phyloP scores from a whole-genome alignment of 2,888 invertebrate species.

The Diploptera punctata region DNA sequence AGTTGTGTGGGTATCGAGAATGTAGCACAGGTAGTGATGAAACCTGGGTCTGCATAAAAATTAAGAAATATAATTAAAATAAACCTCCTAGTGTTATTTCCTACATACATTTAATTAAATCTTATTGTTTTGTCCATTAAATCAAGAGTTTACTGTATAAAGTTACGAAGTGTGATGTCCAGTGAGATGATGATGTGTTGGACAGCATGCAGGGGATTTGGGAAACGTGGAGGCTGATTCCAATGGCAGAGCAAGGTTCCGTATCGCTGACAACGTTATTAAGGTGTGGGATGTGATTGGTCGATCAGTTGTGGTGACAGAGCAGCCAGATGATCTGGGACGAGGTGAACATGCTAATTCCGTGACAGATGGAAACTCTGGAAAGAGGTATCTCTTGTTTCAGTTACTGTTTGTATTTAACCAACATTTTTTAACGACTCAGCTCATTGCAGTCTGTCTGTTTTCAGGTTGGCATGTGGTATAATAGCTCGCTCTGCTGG shows the following conservation, averaged over 20 bases:
- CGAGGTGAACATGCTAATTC: conserved; percentile 59
- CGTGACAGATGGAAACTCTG: conserved; percentile 67
- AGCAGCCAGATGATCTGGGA: conserved; percentile 67
- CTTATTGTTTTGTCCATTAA: not conserved
- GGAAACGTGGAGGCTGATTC: conserved; percentile 67
- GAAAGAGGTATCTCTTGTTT: conserved; percentile 59
- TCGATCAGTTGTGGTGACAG: conserved; percentile 76
- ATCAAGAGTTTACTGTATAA: not conserved
- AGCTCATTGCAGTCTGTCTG: too few species aligned
- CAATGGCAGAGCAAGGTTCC: conserved; percentile 70
- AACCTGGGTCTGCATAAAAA: too few species aligned
- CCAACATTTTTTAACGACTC: too few species aligned
- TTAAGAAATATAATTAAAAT: too few species aligned
- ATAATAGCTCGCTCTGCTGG: conserved; percentile 90
- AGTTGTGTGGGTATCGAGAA: too few species aligned
- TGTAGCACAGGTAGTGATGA: too few species aligned
- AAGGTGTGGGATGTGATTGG: conserved; percentile 79
- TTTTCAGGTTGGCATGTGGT: conserved; percentile 80
- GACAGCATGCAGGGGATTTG: conserved; percentile 67
- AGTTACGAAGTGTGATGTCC: not conserved
- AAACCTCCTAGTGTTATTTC: too few species aligned
- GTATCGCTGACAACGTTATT: conserved; percentile 64
- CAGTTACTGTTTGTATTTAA: too few species aligned
- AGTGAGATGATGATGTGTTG: not conserved
- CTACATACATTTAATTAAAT: not conserved